phyloP scores from a whole-genome alignment of 2,797 vertebrate species.

The Falco peregrinus region DNA sequence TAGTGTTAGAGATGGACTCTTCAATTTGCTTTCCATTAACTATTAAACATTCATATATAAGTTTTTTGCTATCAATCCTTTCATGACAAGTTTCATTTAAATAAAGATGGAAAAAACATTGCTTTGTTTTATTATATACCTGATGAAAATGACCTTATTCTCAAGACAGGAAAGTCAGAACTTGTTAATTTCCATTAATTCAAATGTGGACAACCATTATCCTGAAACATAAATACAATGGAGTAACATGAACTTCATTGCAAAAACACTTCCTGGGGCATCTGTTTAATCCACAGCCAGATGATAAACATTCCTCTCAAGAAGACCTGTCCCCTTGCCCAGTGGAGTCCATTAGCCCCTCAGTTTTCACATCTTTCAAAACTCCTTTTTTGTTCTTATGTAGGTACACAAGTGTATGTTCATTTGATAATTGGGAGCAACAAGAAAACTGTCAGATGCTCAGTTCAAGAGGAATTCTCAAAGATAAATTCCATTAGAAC shows the following conservation, averaged over 20 bases:
- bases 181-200: constrained; percentile 40
- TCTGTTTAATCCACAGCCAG: constrained; percentile 63
- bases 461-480: neutral
- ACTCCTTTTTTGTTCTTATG: neutral
- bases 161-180: constrained; percentile 10
- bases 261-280: constrained; percentile 56
- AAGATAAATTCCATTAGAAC: neutral
- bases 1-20: neutral
- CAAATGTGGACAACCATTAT: neutral
- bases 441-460: neutral
- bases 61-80: neutral
- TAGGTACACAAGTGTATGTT: neutral
- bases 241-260: constrained; percentile 36
- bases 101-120: neutral
- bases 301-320: constrained; percentile 38
- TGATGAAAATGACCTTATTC: neutral
- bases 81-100: neutral
- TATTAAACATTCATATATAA: neutral
- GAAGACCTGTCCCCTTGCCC: constrained; percentile 19
- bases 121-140: neutral
- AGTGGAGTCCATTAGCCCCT: neutral
- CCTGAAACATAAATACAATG: constrained; percentile 35
- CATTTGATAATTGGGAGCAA: neutral
- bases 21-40: neutral
- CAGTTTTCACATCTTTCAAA: constrained; percentile 18